Conservation (phyloP, 1,140 invertebrate species). For the Solenopsis invicta region DNA sequence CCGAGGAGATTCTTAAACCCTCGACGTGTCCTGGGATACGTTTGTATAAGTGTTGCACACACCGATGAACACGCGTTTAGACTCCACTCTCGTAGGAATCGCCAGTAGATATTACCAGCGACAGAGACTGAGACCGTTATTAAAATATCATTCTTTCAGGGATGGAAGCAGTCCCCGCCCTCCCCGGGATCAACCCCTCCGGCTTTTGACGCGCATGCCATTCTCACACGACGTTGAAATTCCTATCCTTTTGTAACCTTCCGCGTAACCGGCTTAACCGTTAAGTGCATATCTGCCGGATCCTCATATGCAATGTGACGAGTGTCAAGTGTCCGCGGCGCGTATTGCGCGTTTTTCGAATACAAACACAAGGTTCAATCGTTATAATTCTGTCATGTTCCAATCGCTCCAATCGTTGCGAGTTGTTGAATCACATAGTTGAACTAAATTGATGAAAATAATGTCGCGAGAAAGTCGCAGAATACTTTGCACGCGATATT, state of each 20-base stretch:
- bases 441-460: neutral
- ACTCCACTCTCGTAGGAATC: conserved; percentile 27
- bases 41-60: conserved; percentile 46
- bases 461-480: neutral
- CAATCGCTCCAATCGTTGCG: too few species aligned
- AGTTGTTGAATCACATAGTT: neutral
- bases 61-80: neutral
- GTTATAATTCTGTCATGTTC: neutral
- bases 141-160: conserved; percentile 73
- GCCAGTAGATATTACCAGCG: conserved; percentile 36
- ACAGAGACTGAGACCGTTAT: conserved; percentile 64
- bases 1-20: conserved; percentile 53
- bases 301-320: neutral
- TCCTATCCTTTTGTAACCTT: conserved; percentile 50
- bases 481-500: neutral
- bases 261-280: neutral
- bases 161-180: neutral
- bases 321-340: neutral
- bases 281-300: conserved; percentile 42
- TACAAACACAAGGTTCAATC: neutral
- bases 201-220: neutral
- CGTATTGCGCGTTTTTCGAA: neutral
- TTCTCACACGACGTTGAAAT: conserved; percentile 34
- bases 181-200: conserved; percentile 22
- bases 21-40: neutral